Evolutionary conservation across 2,888 invertebrate species (phyloP), one percentile per base, ranked within the genome.

Genomic region (Adelognathus sp.): DNA sequence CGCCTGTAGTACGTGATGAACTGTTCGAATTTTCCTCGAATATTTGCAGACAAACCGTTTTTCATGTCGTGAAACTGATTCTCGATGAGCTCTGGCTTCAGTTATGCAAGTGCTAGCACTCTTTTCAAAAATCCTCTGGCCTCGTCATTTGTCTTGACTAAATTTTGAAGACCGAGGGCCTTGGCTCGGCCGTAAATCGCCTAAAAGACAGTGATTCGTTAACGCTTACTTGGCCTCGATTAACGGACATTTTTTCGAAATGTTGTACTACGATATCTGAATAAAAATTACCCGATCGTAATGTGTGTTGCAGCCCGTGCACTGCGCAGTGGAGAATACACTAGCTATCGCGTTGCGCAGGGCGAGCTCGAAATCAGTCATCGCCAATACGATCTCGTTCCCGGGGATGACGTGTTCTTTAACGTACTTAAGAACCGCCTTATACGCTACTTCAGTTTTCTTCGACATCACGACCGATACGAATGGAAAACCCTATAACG

Each of bases 221-320:
- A n/a, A n/a, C n/a, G n/a, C n/a, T n/a, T n/a, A n/a, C n/a, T n/a
- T n/a, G n/a, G n/a, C n/a, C n/a, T n/a, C n/a, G n/a, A n/a, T n/a
- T n/a, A n/a, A n/a, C n/a, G n/a, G 14, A 3, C 11, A n/a, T 27
- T n/a, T 24, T 3, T 24, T 14, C n/a, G 21, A 11, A 5, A 31
- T 16, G 4, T 33, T 16, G 5, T 7, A 16, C 9, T 6, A 14
- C 6, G 5, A 16, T 14, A n/a, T 56, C 7, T n/a, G 18, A 18
- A 14, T 3, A 14, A 14, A 3, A 16, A 56, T 31, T 60, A 70
- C 70, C 5, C 70, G 70, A 39, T 70, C 50, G 61, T 56, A 70
- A 18, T 76, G 76, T 0, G 44, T 33, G 16, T 76, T 76, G 33
- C 70, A 76, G 9, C 71, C 76, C 11, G 64, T 64, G 39, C 27